Percentiles rank a stretch among this genome's conserved stretches.
Evolutionary conservation across 2,113 vertebrate genomes (phyloP).

Genomic region (Macrotis lagotis): DNA sequence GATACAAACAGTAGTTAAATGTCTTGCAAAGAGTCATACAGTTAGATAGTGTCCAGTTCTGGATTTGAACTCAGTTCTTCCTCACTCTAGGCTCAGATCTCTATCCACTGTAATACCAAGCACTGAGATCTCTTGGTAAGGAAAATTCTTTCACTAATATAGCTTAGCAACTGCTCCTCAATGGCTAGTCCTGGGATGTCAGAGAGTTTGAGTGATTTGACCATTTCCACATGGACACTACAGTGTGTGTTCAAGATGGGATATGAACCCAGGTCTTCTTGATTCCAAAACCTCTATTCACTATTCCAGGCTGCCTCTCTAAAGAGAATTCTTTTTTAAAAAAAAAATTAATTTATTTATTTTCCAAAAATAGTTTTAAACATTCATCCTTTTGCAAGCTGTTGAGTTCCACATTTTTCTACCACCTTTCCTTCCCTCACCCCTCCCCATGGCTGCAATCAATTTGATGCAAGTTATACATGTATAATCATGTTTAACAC

Average conservation of each 20-base stretch:
- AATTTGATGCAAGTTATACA: too few relatives aligned
- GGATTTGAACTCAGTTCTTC: neutral
- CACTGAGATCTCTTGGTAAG: neutral
- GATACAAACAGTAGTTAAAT: neutral
- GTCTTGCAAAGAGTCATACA: neutral
- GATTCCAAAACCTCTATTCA: neutral
- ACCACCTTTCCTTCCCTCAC: too few relatives aligned
- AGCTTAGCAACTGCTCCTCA: neutral
- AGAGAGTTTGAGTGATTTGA: too few relatives aligned
- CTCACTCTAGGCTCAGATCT: too few relatives aligned
- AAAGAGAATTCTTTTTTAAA: neutral
- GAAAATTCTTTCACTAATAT: neutral
- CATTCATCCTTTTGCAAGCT: too few relatives aligned
- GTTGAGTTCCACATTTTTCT: too few relatives aligned
- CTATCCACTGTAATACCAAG: neutral
- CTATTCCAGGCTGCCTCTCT: neutral
- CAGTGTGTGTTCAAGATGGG: neutral
- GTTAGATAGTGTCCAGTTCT: neutral
- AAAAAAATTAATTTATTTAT: too few relatives aligned
- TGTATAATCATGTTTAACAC: too few relatives aligned
- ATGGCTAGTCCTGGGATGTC: neutral
- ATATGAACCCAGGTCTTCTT: neutral
- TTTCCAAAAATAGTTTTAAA: too few relatives aligned
- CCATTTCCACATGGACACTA: too few relatives aligned
- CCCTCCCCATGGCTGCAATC: too few relatives aligned